These are phyloP conservation scores for Caloenas nicobarica DNA, from an alignment of 2,113 vertebrate species.

Conservation along the genomic window DNA sequence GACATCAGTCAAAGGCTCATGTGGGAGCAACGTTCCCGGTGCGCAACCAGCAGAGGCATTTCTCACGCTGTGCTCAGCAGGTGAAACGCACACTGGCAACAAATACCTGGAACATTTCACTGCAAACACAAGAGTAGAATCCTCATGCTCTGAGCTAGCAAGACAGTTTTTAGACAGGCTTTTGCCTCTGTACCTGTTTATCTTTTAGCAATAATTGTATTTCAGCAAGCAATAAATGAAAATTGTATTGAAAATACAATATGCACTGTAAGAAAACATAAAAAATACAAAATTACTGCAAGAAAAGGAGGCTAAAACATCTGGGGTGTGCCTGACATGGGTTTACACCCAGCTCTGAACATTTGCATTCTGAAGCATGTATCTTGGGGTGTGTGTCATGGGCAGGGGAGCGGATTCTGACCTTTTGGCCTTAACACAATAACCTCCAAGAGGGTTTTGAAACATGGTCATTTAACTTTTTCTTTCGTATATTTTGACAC, in stretches of 20 bases:
- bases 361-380: background rate
- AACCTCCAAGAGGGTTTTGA: background rate
- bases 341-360: background rate
- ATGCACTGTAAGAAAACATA: background rate
- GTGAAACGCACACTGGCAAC: background rate
- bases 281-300: background rate
- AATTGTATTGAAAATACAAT: background rate
- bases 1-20: background rate
- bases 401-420: background rate
- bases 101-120: background rate
- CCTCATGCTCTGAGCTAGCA: background rate
- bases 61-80: background rate
- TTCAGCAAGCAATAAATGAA: background rate
- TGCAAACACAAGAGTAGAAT: background rate
- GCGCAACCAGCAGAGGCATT: background rate
- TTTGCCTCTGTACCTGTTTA: background rate
- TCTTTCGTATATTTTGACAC: constrained; percentile 1
- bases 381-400: background rate
- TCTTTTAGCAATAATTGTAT: background rate
- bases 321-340: background rate
- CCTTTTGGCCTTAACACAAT: constrained; percentile 16
- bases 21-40: background rate
- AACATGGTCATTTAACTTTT: background rate
- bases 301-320: background rate
- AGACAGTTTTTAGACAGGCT: background rate